Evolutionary conservation across 2,888 invertebrate species (phyloP).

Genomic region (Chrysina gloriosa): DNA sequence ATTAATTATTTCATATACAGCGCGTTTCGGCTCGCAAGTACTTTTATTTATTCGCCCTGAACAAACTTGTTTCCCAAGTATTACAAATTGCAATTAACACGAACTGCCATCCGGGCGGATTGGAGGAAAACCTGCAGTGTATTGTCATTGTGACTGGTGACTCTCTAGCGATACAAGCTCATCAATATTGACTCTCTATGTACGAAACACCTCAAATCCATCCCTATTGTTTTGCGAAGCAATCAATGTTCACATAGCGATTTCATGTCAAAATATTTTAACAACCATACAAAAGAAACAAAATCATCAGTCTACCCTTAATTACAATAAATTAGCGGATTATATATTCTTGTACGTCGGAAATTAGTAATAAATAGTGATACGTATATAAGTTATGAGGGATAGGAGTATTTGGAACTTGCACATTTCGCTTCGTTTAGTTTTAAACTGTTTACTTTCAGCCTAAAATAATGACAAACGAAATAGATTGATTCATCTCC

Average conservation of each 20-base stretch:
- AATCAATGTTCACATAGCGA: slow-evolving; percentile 43
- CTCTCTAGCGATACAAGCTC: slow-evolving; percentile 50
- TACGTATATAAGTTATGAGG: too few relatives aligned
- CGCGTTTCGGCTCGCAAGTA: background rate
- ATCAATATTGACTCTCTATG: slow-evolving; percentile 49
- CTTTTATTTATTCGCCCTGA: background rate
- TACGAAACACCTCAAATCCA: slow-evolving; percentile 48
- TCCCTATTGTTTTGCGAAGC: slow-evolving; percentile 49
- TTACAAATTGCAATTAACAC: slow-evolving; percentile 20
- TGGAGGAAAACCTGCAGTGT: slow-evolving; percentile 41
- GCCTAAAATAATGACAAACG: too few relatives aligned
- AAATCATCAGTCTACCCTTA: too few relatives aligned
- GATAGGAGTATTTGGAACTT: too few relatives aligned
- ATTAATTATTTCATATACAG: background rate
- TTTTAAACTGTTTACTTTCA: too few relatives aligned
- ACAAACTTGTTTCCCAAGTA: background rate
- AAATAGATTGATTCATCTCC: too few relatives aligned
- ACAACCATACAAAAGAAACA: slow-evolving; percentile 36
- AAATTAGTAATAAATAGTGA: too few relatives aligned
- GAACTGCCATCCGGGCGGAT: slow-evolving; percentile 24
- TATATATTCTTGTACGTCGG: too few relatives aligned
- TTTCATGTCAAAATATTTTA: slow-evolving; percentile 11
- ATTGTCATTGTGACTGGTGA: slow-evolving; percentile 49
- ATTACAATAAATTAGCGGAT: too few relatives aligned
- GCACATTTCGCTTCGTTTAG: too few relatives aligned